Evolutionary conservation across 2,888 invertebrate species (phyloP).

Genomic region (Temnothorax ravouxi): DNA sequence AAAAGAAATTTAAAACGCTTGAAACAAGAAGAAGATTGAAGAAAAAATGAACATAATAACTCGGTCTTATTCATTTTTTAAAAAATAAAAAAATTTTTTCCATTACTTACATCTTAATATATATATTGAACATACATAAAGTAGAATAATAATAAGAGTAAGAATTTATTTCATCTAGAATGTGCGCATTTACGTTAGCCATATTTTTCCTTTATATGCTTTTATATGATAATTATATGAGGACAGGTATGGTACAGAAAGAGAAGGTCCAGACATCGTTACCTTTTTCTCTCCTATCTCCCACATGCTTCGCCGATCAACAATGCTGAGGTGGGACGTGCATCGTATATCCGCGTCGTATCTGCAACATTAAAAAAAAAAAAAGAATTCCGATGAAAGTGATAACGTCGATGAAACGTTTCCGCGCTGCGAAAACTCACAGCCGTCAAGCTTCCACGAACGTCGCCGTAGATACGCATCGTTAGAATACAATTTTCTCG

Average conservation of each 20-base stretch:
- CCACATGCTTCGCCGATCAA: constrained; percentile 24
- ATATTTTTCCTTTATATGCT: constrained; percentile 28
- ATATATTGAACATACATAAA: not conserved
- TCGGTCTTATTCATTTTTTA: not conserved
- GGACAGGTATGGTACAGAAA: not conserved
- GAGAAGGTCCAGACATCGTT: not conserved
- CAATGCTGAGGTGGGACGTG: not conserved
- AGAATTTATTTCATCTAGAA: not conserved
- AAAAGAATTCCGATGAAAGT: constrained; percentile 42
- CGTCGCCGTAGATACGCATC: constrained; percentile 23
- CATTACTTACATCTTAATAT: not conserved
- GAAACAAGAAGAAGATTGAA: not conserved
- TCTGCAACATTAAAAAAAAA: not conserved
- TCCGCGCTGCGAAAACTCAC: constrained; percentile 19
- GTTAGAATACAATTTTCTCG: constrained; percentile 31
- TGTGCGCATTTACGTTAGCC: not conserved
- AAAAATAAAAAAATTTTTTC: not conserved
- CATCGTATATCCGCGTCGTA: not conserved
- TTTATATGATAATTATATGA: not conserved
- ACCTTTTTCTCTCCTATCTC: constrained; percentile 3
- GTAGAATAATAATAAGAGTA: not conserved
- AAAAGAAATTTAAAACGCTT: not conserved
- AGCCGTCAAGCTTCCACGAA: not conserved
- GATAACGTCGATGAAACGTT: constrained; percentile 30
- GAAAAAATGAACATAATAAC: not conserved